phyloP scores from a whole-genome alignment of 2,888 invertebrate genomes.

The Phortica magna region DNA sequence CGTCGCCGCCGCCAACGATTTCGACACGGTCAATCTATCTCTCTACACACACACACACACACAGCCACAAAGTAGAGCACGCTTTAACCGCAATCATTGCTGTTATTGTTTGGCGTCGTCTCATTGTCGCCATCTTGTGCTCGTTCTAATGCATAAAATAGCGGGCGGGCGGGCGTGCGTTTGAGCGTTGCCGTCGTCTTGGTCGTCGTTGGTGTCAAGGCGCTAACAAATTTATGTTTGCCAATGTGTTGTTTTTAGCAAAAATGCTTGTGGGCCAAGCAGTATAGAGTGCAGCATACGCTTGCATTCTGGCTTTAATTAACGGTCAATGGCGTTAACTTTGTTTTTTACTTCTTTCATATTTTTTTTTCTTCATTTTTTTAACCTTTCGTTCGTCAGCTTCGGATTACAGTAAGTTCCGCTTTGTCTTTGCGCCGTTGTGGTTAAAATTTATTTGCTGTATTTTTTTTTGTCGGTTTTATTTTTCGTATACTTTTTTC shows the following conservation, averaged over 20 bases:
- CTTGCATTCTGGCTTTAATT: constrained; percentile 61
- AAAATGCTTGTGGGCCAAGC: constrained; percentile 41
- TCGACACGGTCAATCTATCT: neutral
- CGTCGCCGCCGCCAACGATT: constrained; percentile 1
- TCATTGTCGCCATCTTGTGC: neutral
- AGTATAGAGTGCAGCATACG: neutral
- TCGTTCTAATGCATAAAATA: neutral
- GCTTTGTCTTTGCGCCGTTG: constrained; percentile 55
- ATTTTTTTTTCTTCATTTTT: neutral
- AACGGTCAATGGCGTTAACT: constrained; percentile 57
- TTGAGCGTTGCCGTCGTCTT: constrained; percentile 47
- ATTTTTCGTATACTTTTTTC: neutral
- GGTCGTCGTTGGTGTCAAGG: constrained; percentile 55
- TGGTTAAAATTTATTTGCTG: constrained; percentile 25
- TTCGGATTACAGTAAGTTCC: constrained; percentile 66
- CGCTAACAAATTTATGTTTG: constrained; percentile 63
- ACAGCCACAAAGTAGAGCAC: constrained; percentile 23
- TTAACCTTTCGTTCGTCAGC: constrained; percentile 39
- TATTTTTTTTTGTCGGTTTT: neutral
- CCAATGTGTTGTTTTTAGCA: neutral
- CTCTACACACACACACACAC: neutral
- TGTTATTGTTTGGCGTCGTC: neutral
- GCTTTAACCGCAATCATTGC: neutral
- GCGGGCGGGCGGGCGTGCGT: constrained; percentile 17
- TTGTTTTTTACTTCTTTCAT: neutral